Evolutionary conservation across 92 coral and sea anemone genomes (phyloP), one percentile per base, ranked within the genome.

Genomic region (Siderastrea siderea): DNA sequence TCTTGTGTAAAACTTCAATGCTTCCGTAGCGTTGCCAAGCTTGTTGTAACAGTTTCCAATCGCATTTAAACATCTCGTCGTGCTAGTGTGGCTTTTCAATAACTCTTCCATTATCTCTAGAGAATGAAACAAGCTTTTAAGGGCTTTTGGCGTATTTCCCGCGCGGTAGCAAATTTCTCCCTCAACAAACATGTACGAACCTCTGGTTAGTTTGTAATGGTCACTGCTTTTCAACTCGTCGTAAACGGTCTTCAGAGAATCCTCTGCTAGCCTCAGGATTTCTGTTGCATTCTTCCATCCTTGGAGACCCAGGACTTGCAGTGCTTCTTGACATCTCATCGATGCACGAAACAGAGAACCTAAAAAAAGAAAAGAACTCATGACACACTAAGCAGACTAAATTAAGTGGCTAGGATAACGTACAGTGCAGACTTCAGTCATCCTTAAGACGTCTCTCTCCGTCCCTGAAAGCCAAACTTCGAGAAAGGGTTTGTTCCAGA

Each of bases 241-340:
- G 19, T 75, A 7, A 3, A 66, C 92, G 48, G 60, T 81, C 38
- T 86, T 53, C 58, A 91, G 44, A 45, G 73, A 82, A 47, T 72
- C 55, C 13, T 86, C 83, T 57, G 96, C 96, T 47, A 60, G 54
- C 13, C 71, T 64, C 54, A 94, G 78, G 66, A 83, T 77, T 47
- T 82, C 70, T 47, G 15, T 49, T 19, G 94, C 91, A 6, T 72
- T 67, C 38, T 75, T 17, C 69, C 88, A 86, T 47, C 96, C 95
- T 52, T 91, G 78, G 63, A 64, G 12, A 50, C 73, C 82, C 8
- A 87, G 77, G 9, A 78, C 90, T 80, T 88, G 91, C 73, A 94
- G 10, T 3, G 94, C 90, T n/a, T 91, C 95, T 84, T 87, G 83
- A 92, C 95, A 88, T 88, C 86, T 84, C 80, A 91, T 55, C 54